Conservation (phyloP, 2,797 vertebrate genomes). For the Danionella dracula region DNA sequence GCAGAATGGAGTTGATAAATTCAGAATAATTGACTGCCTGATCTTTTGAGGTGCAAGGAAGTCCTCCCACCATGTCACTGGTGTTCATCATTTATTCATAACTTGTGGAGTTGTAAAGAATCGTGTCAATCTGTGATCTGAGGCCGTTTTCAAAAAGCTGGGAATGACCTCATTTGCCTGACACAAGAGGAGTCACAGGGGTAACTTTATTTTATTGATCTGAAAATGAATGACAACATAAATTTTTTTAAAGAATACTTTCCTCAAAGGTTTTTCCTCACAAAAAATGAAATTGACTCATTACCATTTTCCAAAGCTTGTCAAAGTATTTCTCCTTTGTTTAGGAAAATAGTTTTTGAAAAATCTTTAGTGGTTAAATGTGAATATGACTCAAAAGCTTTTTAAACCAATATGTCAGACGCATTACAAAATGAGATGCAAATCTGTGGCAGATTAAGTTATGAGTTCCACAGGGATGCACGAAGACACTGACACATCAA, state of each 20-base stretch:
- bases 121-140: not conserved
- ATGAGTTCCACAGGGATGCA: not conserved
- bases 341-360: too few relatives aligned
- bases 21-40: conserved; percentile 59
- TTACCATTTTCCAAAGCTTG: too few relatives aligned
- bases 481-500: not conserved
- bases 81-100: conserved; percentile 29
- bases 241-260: not conserved
- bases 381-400: too few relatives aligned
- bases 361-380: too few relatives aligned
- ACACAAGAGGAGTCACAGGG: not conserved
- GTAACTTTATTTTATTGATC: not conserved
- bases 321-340: too few relatives aligned
- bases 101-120: conserved; percentile 7
- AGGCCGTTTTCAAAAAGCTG: conserved; percentile 6
- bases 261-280: not conserved
- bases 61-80: conserved; percentile 33
- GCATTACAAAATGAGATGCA: too few relatives aligned
- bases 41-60: conserved; percentile 39
- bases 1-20: conserved; percentile 44
- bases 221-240: too few relatives aligned
- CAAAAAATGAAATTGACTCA: too few relatives aligned
- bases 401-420: too few relatives aligned
- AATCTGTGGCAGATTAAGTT: too few relatives aligned
- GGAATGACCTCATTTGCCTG: not conserved